phyloP scores from a whole-genome alignment of 2,888 invertebrate genomes.

The Diplolepis rosae region DNA sequence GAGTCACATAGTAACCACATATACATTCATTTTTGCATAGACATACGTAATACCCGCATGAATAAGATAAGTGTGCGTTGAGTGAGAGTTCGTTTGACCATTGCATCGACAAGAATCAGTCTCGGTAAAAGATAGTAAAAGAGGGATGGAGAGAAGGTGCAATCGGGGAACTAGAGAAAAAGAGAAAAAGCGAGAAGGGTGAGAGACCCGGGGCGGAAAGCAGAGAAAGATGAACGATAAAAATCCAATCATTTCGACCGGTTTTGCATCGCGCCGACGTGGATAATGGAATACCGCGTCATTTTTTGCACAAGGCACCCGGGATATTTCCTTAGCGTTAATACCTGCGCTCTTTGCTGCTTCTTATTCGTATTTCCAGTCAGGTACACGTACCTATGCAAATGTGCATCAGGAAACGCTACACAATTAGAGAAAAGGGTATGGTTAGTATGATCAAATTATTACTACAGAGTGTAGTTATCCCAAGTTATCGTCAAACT shows the following conservation, averaged over 20 bases:
- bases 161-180: too few relatives aligned
- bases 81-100: too few relatives aligned
- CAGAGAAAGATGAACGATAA: conserved; percentile 63
- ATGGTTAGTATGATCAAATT: too few relatives aligned
- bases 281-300: conserved; percentile 68
- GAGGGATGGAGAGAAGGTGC: too few relatives aligned
- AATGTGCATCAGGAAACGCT: conserved; percentile 45
- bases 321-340: conserved; percentile 66
- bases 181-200: conserved; percentile 44
- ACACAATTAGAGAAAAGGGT: too few relatives aligned
- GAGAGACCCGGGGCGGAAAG: conserved; percentile 42
- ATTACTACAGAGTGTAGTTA: too few relatives aligned
- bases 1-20: conserved; percentile 35
- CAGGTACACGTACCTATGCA: conserved; percentile 47
- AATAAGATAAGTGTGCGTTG: too few relatives aligned
- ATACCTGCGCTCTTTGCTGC: conserved; percentile 56
- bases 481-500: too few relatives aligned
- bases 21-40: too few relatives aligned
- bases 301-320: conserved; percentile 66
- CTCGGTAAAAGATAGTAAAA: too few relatives aligned
- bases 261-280: conserved; percentile 66
- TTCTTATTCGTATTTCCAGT: conserved; percentile 48
- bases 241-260: conserved; percentile 71
- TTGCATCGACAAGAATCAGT: too few relatives aligned
- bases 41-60: too few relatives aligned